These are phyloP conservation scores for Lochmaea capreae DNA, from an alignment of 2,888 invertebrate species.

Conservation along the genomic window DNA sequence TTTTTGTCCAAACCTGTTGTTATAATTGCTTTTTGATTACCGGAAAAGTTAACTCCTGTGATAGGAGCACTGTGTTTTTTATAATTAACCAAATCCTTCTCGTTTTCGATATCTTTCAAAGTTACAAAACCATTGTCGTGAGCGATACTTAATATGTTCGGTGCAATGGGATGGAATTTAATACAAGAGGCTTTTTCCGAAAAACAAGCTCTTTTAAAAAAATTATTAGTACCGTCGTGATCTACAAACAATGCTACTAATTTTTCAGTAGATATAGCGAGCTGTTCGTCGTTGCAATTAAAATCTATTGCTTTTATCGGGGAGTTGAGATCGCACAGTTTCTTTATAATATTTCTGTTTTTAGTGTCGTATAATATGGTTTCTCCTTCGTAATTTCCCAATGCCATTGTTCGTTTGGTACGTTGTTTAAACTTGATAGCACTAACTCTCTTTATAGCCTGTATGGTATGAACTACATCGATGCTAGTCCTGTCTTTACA, in stretches of 20 bases:
- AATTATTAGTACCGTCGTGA: slow-evolving; percentile 36
- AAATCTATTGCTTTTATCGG: slow-evolving; percentile 54
- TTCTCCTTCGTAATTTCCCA: slow-evolving; percentile 57
- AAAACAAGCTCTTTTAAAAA: slow-evolving; percentile 44
- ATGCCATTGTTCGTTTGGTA: slow-evolving; percentile 57
- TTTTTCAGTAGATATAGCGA: slow-evolving; percentile 51
- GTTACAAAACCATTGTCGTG: slow-evolving; percentile 53
- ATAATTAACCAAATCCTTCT: slow-evolving; percentile 47
- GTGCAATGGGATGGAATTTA: slow-evolving; percentile 53
- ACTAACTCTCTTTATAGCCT: slow-evolving; percentile 52
- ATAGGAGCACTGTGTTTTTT: slow-evolving; percentile 51
- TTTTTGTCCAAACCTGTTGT: slow-evolving; percentile 57
- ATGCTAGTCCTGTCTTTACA: slow-evolving; percentile 54
- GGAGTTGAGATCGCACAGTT: slow-evolving; percentile 48
- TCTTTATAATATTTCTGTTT: slow-evolving; percentile 52
- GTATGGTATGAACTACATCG: slow-evolving; percentile 57
- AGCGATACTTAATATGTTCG: slow-evolving; percentile 52
- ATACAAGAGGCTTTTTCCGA: slow-evolving; percentile 40
- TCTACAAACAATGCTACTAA: slow-evolving; percentile 43
- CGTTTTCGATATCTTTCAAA: slow-evolving; percentile 52
- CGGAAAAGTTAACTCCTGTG: slow-evolving; percentile 53
- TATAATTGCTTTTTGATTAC: slow-evolving; percentile 52
- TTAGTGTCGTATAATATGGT: slow-evolving; percentile 60
- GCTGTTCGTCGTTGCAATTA: slow-evolving; percentile 52
- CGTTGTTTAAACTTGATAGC: slow-evolving; percentile 55